These are phyloP conservation scores for Trachelipus rathkii DNA, from an alignment of 1,140 invertebrate species.

Conservation along the genomic window DNA sequence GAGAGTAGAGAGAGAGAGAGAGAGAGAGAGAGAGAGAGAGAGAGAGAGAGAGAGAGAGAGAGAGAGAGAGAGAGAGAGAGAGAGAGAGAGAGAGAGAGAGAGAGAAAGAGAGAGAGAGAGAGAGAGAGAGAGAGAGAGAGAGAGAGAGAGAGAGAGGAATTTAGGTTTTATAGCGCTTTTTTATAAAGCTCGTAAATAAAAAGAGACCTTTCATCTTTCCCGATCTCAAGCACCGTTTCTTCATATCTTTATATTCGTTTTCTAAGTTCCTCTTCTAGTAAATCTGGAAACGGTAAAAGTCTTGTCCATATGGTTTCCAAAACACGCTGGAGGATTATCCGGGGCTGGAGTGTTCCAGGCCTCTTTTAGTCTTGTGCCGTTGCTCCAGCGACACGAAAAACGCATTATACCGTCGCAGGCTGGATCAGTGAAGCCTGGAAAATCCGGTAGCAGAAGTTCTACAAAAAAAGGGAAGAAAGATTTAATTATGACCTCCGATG, in stretches of 20 bases:
- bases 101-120: too few relatives aligned
- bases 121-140: too few relatives aligned
- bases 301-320: slow-evolving; percentile 8
- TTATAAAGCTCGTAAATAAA: background rate
- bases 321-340: background rate
- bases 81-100: too few relatives aligned
- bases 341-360: background rate
- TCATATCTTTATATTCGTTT: slow-evolving; percentile 1
- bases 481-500: background rate
- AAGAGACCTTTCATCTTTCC: background rate
- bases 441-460: background rate
- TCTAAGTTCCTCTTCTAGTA: background rate
- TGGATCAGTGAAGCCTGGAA: background rate
- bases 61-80: too few relatives aligned
- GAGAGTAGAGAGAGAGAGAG: too few relatives aligned
- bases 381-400: background rate
- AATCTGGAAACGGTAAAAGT: background rate
- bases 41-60: too few relatives aligned
- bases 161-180: background rate
- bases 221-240: background rate
- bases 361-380: background rate
- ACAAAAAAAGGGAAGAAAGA: background rate
- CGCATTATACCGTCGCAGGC: background rate
- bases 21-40: too few relatives aligned
- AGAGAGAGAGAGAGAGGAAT: too few relatives aligned